Evolutionary conservation across 1,140 invertebrate species (phyloP), one percentile per base, ranked within the genome.

Genomic region (Anagrus nilaparvatae): DNA sequence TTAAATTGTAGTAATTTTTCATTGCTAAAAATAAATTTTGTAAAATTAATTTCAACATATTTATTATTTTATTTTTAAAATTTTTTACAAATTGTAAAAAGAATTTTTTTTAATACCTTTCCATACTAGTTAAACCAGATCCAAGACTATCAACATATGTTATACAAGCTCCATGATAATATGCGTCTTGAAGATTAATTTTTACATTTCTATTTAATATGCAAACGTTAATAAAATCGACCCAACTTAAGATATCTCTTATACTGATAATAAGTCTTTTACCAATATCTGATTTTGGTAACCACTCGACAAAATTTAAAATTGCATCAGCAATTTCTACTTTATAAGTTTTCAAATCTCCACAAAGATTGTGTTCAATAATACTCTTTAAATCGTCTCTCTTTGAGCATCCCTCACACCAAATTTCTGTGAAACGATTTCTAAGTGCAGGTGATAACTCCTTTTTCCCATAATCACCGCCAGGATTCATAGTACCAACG

Each of bases 401-500:
- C 18, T 77, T 64, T 9, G 70, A 73, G 20, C 80, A 79, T 46
- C 72, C 73, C 20, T 87, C 83, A 55, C 95, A 98, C 97, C 97
- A 99, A 56, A 99, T 94, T 72, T 99, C 97, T 0, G 96, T 99
- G 53, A 99, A 96, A 38, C 97, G 77, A 71, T 99, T 99, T 40
- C 96, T 75, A 4, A 99, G 65, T 0, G 97, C 96, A 8, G 95
- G 95, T 0, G 97, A 99, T 8, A 99, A 69, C 75, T 99, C 97
- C 69, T 99, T 99, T 61, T 99, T 99, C 0, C 97, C 97, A 69
- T 90, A 99, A 75, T 99, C 97, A 8, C 97, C 96, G 13, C 94
- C 94, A 16, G 97, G 97, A 73, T 99, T 99, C 97, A 99, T 99
- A 1, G 97, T 99, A 23, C 91, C 91, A 40, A 99, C 77, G 53